These are phyloP conservation scores for Sebastes hopkinsi DNA, from an alignment of 2,797 vertebrate species.

Conservation along the genomic window DNA sequence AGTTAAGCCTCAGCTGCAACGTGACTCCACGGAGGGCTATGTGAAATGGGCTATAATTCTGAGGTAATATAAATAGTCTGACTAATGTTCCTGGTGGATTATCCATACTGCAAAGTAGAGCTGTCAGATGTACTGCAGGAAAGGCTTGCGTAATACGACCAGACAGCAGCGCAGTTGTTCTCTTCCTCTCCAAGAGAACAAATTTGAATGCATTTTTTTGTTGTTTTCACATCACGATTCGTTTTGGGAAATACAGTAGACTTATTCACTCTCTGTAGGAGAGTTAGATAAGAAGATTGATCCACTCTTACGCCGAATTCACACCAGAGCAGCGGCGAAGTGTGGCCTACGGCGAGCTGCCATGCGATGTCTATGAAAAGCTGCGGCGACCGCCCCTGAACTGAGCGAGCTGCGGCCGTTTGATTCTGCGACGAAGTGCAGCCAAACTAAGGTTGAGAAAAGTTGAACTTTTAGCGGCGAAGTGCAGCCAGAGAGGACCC, in stretches of 20 bases:
- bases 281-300: neutral
- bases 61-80: constrained; percentile 53
- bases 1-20: constrained; percentile 45
- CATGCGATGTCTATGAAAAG: no score
- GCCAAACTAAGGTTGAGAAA: no score
- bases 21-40: constrained; percentile 21
- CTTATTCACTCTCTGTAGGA: neutral
- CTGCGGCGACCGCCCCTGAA: no score
- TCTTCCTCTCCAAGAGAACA: neutral
- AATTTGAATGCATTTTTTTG: neutral
- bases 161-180: neutral
- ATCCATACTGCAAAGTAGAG: constrained; percentile 26
- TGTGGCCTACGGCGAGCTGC: no score
- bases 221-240: constrained; percentile 5
- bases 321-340: no score
- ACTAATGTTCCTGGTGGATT: constrained; percentile 61
- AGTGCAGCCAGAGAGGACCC: no score
- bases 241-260: neutral
- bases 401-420: fast-evolving
- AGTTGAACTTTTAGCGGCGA: no score
- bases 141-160: neutral
- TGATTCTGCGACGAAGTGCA: no score
- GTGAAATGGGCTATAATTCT: constrained; percentile 49
- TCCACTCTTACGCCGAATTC: no score
- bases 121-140: constrained; percentile 38